Evolutionary conservation across 2,797 vertebrate species (phyloP).

Genomic region (Sardinella longiceps): DNA sequence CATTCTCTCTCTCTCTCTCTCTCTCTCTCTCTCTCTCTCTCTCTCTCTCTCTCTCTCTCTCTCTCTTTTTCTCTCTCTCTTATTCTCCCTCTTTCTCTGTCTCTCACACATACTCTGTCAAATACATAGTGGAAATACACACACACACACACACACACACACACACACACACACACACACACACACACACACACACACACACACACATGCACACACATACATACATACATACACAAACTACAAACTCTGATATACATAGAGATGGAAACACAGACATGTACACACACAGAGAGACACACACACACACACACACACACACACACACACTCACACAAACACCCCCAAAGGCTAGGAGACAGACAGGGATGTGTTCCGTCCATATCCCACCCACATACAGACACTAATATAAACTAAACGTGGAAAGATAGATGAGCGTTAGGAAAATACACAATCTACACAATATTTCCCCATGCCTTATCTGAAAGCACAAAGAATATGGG

Average conservation of each 20-base stretch:
- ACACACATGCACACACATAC: too few relatives aligned
- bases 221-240: background rate
- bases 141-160: too few relatives aligned
- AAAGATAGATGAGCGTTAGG: background rate
- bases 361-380: background rate
- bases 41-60: background rate
- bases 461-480: background rate
- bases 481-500: background rate
- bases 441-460: constrained; percentile 16
- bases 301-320: constrained; percentile 12
- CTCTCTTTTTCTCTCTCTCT: too few relatives aligned
- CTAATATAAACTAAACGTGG: background rate
- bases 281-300: constrained; percentile 29
- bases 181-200: too few relatives aligned
- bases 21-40: constrained; percentile 20
- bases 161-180: too few relatives aligned
- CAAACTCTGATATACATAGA: background rate
- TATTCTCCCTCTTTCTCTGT: too few relatives aligned
- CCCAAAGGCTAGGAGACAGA: background rate
- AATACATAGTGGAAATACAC: too few relatives aligned
- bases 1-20: constrained; percentile 20
- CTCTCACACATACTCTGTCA: background rate
- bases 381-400: constrained; percentile 8
- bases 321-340: constrained; percentile 14
- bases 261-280: background rate